Evolutionary conservation across 2,888 invertebrate genomes (phyloP), one percentile per base, ranked within the genome.

Genomic region (Rhaphigaster nebulosa): DNA sequence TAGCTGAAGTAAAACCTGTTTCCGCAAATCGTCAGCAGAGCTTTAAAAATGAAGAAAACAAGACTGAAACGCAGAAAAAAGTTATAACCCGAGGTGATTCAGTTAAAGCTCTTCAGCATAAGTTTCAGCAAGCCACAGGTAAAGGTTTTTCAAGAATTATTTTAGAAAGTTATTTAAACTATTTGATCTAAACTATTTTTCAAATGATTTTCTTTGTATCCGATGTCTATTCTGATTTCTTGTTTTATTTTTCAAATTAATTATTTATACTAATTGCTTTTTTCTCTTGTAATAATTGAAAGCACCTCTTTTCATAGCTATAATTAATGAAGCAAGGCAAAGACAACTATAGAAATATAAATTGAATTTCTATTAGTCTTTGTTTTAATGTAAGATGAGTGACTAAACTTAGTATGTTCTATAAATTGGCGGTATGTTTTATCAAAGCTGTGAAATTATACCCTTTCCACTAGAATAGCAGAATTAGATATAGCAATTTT

Each of bases 61-160:
- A 92, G 91, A 92, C 92, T 87, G 92, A 92, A 50, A 91, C 92
- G 15, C 91, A 91, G 29, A 92, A 91, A 84, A 92, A 92, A 76
- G 90, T 92, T 29, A 90, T 92, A 26, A 92, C 92, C 26, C 91
- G 93, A 6, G 93, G 96, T 92, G 96, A 96, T 92, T 97, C 97
- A 0, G 96, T 97, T 26, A 96, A 96, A 93, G 96, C 96, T 91
- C 95, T 97, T 92, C 96, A 96, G n/a, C 96, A 97, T 93, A 97
- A 96, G 93, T 97, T 96, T 93, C 96, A 96, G 93, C 96, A 96
- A 93, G 96, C 96, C 93, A 95, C 96, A 93, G 94, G 95, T 95
- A 93, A 92, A 54, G 52, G 20, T 38, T 54, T 88, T 56, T 50
- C 29, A 29, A 29, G 13, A 65, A 29, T 29, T 65, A 65, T 65